Base-by-base conservation (phyloP, 2,888 invertebrate species). In the Lepidochrysops patricia region DNA sequence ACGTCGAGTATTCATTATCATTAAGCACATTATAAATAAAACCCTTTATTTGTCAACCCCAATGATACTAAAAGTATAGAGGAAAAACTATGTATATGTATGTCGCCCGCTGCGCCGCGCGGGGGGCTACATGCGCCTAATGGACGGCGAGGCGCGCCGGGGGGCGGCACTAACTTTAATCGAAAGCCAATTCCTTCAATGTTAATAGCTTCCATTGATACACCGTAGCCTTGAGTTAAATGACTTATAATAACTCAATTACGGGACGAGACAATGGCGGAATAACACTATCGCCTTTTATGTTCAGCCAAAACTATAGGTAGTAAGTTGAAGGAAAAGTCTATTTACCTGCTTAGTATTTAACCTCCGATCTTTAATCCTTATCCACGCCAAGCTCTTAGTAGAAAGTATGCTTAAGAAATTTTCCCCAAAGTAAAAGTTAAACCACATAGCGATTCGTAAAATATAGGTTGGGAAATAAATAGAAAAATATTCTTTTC, bases 81-180 rank as follows among this genome's bases (percentile, higher is more conserved):
- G 27, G 50, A 50, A 25, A 50, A 50, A 50, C 50, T 50, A 13
- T 26, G 7, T n/a, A n/a, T n/a, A n/a, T n/a, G n/a, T n/a, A n/a
- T n/a, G 50, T 13, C 65, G 68, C 68, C 65, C 75, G 84, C 84
- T 74, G 86, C 63, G 87, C 82, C 62, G 73, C 64, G 70, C 79
- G 76, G 85, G 85, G 79, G 63, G 70, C 73, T 68, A 82, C 84
- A 82, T 73, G 78, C 67, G 70, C 74, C 76, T 86, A 85, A 86
- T 86, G 86, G 83, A 82, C 74, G 75, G 67, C 71, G 67, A 67
- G 73, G 64, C 79, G 70, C 77, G 71, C 75, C 75, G 70, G 81
- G 82, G 77, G 79, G 80, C 75, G n/a, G 26, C 52, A 52, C 57
- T 48, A 49, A 64, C 68, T 69, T 69, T 70, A 68, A 67, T 68